phyloP scores from a whole-genome alignment of 2,888 invertebrate genomes.

The Aethes cnicana region DNA sequence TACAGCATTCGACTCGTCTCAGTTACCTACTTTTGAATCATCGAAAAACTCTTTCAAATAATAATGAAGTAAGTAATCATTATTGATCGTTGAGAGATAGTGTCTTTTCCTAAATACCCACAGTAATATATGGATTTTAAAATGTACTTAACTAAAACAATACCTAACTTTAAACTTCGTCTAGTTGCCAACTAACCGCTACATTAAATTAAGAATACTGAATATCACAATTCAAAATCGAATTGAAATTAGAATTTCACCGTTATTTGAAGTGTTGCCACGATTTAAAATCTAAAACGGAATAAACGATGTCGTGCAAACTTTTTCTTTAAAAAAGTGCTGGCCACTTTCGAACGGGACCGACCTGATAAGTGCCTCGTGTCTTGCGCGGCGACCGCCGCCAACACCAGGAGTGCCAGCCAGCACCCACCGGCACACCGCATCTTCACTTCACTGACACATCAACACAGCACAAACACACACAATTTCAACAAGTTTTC shows the following conservation, averaged over 20 bases:
- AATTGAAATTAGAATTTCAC: neutral
- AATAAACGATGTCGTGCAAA: slow-evolving; percentile 14
- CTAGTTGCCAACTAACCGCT: too few relatives aligned
- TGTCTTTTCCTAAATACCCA: too few relatives aligned
- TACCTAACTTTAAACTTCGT: too few relatives aligned
- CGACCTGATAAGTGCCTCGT: slow-evolving; percentile 76
- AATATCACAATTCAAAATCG: neutral
- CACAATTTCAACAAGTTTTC: slow-evolving; percentile 37
- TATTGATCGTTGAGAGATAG: too few relatives aligned
- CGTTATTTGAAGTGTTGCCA: slow-evolving; percentile 3
- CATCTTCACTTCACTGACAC: slow-evolving; percentile 73
- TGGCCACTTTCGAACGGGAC: slow-evolving; percentile 31
- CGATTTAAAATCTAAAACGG: neutral
- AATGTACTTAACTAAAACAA: too few relatives aligned
- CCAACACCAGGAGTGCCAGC: slow-evolving; percentile 59
- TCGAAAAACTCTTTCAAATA: too few relatives aligned
- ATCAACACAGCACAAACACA: slow-evolving; percentile 61
- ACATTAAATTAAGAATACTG: neutral
- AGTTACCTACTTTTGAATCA: too few relatives aligned
- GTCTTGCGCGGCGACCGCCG: slow-evolving; percentile 66
- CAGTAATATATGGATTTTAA: too few relatives aligned
- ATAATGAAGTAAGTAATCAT: too few relatives aligned
- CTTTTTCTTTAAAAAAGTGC: slow-evolving; percentile 7
- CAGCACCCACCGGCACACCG: slow-evolving; percentile 75
- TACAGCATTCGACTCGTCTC: too few relatives aligned